Percentiles rank a stretch among this genome's conserved stretches.
These are phyloP conservation scores for Drosophila putrida DNA, from an alignment of 2,888 invertebrate genomes.

Conservation along the genomic window DNA sequence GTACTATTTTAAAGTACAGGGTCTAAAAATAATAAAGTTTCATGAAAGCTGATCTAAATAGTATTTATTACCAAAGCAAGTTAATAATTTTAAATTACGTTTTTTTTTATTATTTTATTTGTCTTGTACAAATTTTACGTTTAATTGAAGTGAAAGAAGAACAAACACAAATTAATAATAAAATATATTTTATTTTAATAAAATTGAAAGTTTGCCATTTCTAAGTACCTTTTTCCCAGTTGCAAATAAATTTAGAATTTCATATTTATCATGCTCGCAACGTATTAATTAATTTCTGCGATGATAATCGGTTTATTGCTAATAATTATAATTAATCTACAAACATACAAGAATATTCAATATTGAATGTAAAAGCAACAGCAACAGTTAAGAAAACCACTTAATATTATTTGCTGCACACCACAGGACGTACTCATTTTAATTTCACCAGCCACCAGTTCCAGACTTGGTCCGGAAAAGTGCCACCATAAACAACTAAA, in stretches of 20 bases:
- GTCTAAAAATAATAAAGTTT: no score
- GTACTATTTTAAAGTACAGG: no score
- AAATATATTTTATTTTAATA: neutral
- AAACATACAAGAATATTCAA: conserved; percentile 39
- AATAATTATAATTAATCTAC: conserved; percentile 44
- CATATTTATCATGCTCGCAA: neutral
- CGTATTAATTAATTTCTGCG: conserved; percentile 19
- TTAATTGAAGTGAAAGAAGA: neutral
- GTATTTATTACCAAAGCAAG: no score
- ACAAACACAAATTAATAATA: no score
- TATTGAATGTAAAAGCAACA: conserved; percentile 52
- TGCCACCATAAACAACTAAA: conserved; percentile 23
- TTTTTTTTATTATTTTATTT: no score
- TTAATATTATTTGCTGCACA: conserved; percentile 51
- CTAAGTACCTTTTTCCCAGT: neutral
- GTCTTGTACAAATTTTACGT: neutral
- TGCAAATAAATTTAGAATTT: neutral
- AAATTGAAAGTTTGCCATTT: neutral
- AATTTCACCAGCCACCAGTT: conserved; percentile 41
- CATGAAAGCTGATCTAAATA: no score
- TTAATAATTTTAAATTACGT: no score
- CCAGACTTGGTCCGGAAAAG: neutral
- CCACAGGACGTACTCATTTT: conserved; percentile 41
- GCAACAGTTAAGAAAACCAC: conserved; percentile 39
- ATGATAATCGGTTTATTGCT: conserved; percentile 51